These are phyloP conservation scores for Hemiscyllium ocellatum DNA, from an alignment of 2,113 vertebrate genomes.

Conservation along the genomic window DNA sequence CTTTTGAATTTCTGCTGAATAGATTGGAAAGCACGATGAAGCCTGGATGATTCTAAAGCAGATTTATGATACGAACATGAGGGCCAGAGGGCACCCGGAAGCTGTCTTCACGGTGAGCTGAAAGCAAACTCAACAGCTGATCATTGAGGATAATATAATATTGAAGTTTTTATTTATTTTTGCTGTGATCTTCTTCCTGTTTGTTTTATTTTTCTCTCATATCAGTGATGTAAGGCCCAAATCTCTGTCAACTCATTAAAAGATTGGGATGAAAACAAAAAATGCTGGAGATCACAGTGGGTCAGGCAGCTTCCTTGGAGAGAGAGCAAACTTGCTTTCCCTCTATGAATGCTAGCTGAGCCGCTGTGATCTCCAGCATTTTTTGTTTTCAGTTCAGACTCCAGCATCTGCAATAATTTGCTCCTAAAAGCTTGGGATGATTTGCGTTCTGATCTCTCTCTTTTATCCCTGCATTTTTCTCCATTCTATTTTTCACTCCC, in stretches of 20 bases:
- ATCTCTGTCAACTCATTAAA: background rate
- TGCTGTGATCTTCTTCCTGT: background rate
- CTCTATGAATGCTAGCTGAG: no score
- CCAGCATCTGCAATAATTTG: no score
- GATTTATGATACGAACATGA: slow-evolving; percentile 96
- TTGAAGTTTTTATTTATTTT: background rate
- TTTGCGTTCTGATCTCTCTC: background rate
- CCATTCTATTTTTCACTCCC: no score
- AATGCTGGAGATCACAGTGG: no score
- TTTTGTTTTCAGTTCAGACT: no score
- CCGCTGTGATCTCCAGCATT: no score
- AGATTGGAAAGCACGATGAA: slow-evolving; percentile 89
- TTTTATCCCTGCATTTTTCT: background rate
- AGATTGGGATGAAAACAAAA: background rate
- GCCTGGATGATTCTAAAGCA: slow-evolving; percentile 95
- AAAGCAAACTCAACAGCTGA: background rate
- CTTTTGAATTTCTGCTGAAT: background rate
- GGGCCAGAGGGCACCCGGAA: slow-evolving; percentile 87
- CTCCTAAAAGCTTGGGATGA: background rate
- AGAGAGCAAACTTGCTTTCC: no score
- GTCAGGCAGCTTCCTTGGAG: no score
- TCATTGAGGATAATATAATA: background rate
- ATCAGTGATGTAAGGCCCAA: background rate
- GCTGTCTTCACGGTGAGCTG: slow-evolving; percentile 84
- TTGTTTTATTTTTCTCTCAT: background rate